Evolutionary conservation across 1,140 invertebrate genomes (phyloP), one percentile per base, ranked within the genome.

Genomic region (Hylaeus anthracinus): DNA sequence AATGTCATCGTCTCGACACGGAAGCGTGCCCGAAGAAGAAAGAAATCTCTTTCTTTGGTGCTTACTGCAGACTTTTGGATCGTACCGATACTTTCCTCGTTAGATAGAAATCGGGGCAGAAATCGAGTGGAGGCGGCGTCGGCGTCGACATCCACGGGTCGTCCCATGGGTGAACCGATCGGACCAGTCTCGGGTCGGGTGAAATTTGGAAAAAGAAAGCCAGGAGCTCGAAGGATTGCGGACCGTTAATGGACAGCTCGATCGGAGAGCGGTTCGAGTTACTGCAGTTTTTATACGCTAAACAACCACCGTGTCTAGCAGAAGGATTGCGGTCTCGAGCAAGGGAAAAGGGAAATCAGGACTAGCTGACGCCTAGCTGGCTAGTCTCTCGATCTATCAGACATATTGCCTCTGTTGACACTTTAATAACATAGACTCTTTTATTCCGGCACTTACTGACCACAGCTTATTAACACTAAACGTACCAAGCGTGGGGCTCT

Each of bases 161-260:
- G 37, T 37, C 70, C 14, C 55, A n/a, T 51, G n/a, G n/a, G 61
- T 5, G 37, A 64, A 60, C 58, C 51, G 53, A 72, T 45, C 79
- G 71, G 64, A 83, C 81, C 37, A 73, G 82, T 86, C 74, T 26
- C 66, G 39, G 9, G 56, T 58, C 15, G 71, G 72, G 84, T 77
- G 85, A 86, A 86, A 86, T 83, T 76, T 53, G 76, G 75, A 83
- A 86, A 86, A 86, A 85, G 85, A 86, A 86, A 86, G 78, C 79
- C 75, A 63, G 48, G 26, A 37, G 43, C 39, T 12, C 14, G 58
- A 63, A 14, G 83, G 41, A 53, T 58, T 58, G 41, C 56, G 15
- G 26, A 12, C 56, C 45, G 65, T 56, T 55, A 71, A 85, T 70
- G 70, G 73, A 65, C 60, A 26, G 60, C 60, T 55, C 55, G 61